A percentile compares a stretch with the other conserved stretches of the same genome.
Evolutionary conservation across 92 coral and sea anemone genomes (phyloP).

Genomic region (Parazoanthus atlanticus): DNA sequence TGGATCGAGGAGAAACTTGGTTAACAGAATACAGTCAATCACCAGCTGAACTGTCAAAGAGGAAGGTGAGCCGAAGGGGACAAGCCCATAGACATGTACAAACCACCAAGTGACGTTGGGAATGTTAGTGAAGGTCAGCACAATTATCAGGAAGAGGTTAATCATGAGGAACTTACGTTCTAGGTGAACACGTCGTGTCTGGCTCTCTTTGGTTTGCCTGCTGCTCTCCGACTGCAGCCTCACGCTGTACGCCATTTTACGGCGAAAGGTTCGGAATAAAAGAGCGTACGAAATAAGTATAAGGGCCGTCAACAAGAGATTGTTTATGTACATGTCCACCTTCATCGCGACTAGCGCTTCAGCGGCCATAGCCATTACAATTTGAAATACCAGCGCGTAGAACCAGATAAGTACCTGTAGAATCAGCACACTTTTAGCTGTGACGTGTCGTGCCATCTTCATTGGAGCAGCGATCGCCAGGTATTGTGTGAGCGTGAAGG

Average conservation of each 20-base stretch:
- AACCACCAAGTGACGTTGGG: conserved; percentile 1
- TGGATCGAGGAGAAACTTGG: conserved; percentile 27
- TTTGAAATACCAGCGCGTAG: background rate
- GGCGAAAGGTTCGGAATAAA: conserved; percentile 27
- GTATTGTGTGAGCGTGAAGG: conserved; percentile 14
- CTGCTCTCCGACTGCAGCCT: conserved; percentile 32
- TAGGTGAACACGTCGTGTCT: conserved; percentile 2
- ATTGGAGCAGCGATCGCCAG: conserved; percentile 17
- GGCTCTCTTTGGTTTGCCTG: conserved; percentile 11
- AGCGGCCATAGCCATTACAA: background rate
- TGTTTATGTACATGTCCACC: conserved; percentile 5
- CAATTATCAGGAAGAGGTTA: conserved; percentile 11
- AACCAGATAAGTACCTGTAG: conserved; percentile 26
- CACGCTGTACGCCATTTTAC: conserved; percentile 35
- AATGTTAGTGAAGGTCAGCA: background rate
- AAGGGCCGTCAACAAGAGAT: background rate
- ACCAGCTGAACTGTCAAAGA: background rate
- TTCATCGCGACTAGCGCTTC: background rate
- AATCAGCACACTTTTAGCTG: conserved; percentile 16
- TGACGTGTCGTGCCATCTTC: conserved; percentile 18
- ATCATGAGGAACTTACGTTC: conserved; percentile 27
- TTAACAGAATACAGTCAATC: background rate
- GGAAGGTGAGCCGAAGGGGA: background rate
- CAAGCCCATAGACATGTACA: background rate
- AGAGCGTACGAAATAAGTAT: background rate